A percentile compares a stretch with the other conserved stretches of the same genome.
phyloP scores from a whole-genome alignment of 2,888 invertebrate species.

The Macrosoma leucophasiata region DNA sequence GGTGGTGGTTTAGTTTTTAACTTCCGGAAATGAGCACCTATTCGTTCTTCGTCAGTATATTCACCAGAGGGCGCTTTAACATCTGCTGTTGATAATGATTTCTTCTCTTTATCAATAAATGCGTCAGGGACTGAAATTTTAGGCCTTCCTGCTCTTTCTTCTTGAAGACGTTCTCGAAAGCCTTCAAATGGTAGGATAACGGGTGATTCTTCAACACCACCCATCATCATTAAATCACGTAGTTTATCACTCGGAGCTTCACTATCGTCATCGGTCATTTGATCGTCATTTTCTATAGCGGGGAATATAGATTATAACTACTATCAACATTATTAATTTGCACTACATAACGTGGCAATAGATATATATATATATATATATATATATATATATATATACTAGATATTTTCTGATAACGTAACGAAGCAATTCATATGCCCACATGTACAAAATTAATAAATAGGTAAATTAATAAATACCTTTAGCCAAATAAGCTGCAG shows the following conservation, averaged over 20 bases:
- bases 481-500: conserved; percentile 44
- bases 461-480: conserved; percentile 30
- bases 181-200: conserved; percentile 59
- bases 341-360: no score
- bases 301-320: conserved; percentile 7
- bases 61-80: conserved; percentile 31
- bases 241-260: conserved; percentile 59
- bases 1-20: conserved; percentile 52
- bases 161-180: conserved; percentile 60
- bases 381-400: no score
- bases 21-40: conserved; percentile 66
- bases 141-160: conserved; percentile 40
- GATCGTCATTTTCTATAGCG: conserved; percentile 29
- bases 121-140: conserved; percentile 31
- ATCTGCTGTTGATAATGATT: conserved; percentile 41
- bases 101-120: conserved; percentile 53
- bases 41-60: conserved; percentile 64
- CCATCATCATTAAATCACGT: conserved; percentile 54
- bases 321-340: no score
- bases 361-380: no score
- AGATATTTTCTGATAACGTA: no score
- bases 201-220: conserved; percentile 49
- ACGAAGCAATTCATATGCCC: no score
- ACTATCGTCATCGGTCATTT: conserved; percentile 25
- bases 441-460: background rate